Conservation (phyloP, 2,888 invertebrate genomes). For the Melieria crassipennis region DNA sequence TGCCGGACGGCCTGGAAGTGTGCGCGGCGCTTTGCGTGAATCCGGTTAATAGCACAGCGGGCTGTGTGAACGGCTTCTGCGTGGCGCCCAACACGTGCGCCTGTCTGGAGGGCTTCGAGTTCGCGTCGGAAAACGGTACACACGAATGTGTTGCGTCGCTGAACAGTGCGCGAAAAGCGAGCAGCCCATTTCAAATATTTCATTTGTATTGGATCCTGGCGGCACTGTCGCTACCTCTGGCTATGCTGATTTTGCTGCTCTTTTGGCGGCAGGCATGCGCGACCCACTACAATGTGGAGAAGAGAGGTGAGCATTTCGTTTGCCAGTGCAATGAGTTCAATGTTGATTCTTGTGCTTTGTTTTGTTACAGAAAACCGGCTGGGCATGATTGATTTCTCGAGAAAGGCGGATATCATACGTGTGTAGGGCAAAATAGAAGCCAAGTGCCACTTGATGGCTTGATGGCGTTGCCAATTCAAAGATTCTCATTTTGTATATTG, state of each 20-base stretch:
- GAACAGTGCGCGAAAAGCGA: not conserved
- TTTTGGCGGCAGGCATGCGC: slow-evolving; percentile 38
- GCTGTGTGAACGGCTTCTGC: slow-evolving; percentile 54
- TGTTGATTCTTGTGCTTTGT: slow-evolving; percentile 11
- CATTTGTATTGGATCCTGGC: slow-evolving; percentile 41
- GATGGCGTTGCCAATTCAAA: no score
- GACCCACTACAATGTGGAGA: slow-evolving; percentile 43
- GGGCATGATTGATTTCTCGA: slow-evolving; percentile 39
- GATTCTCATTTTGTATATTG: not conserved
- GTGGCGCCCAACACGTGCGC: slow-evolving; percentile 52
- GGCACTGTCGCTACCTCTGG: slow-evolving; percentile 39
- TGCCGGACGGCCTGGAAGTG: slow-evolving; percentile 40
- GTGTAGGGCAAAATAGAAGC: slow-evolving; percentile 13
- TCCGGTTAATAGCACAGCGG: slow-evolving; percentile 5
- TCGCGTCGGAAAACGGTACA: not conserved
- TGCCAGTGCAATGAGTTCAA: no score
- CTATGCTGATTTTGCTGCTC: slow-evolving; percentile 36
- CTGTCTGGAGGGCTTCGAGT: slow-evolving; percentile 44
- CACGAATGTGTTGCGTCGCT: slow-evolving; percentile 26
- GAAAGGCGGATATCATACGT: slow-evolving; percentile 46
- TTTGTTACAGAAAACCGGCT: slow-evolving; percentile 43
- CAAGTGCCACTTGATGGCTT: no score
- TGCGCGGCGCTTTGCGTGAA: slow-evolving; percentile 39
- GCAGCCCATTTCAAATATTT: not conserved
- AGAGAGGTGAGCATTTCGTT: slow-evolving; percentile 39